phyloP scores from a whole-genome alignment of 2,888 invertebrate genomes.

The Drosophila diplacantha region DNA sequence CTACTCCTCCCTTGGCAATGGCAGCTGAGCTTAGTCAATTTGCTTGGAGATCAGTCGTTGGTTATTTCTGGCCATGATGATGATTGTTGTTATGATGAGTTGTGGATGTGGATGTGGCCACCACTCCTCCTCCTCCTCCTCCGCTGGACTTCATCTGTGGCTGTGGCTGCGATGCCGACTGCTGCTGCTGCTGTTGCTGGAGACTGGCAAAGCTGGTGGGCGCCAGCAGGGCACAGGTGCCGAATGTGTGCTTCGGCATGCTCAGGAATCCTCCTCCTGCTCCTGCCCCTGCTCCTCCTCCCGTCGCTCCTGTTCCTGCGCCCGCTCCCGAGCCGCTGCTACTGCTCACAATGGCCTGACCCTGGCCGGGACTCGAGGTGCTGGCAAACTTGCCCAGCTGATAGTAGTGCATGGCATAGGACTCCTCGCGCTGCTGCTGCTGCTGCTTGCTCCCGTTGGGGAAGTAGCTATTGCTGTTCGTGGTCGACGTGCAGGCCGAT shows the following conservation, averaged over 20 bases:
- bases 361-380: conserved; percentile 42
- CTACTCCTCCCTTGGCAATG: conserved; percentile 45
- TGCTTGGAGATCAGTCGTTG: conserved; percentile 74
- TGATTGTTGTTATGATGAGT: conserved; percentile 34
- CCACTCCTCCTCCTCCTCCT: conserved; percentile 9
- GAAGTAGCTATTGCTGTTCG: conserved; percentile 48
- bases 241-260: conserved; percentile 76
- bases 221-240: conserved; percentile 74
- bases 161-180: conserved; percentile 20
- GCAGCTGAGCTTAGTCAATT: conserved; percentile 71
- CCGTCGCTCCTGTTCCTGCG: not conserved
- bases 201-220: conserved; percentile 67
- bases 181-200: conserved; percentile 45
- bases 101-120: conserved; percentile 29
- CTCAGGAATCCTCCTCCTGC: conserved; percentile 34
- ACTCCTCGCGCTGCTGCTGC: conserved; percentile 26
- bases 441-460: conserved; percentile 41
- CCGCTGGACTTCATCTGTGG: conserved; percentile 13
- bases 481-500: conserved; percentile 64
- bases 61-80: conserved; percentile 45
- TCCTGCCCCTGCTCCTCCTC: conserved; percentile 10
- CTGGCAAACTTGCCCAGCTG: conserved; percentile 32
- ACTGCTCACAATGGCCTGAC: conserved; percentile 56
- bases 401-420: conserved; percentile 30
- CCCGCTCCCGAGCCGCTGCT: conserved; percentile 33